These are phyloP conservation scores for Gymnocypris eckloni DNA, from an alignment of 2,797 vertebrate genomes.

Conservation along the genomic window DNA sequence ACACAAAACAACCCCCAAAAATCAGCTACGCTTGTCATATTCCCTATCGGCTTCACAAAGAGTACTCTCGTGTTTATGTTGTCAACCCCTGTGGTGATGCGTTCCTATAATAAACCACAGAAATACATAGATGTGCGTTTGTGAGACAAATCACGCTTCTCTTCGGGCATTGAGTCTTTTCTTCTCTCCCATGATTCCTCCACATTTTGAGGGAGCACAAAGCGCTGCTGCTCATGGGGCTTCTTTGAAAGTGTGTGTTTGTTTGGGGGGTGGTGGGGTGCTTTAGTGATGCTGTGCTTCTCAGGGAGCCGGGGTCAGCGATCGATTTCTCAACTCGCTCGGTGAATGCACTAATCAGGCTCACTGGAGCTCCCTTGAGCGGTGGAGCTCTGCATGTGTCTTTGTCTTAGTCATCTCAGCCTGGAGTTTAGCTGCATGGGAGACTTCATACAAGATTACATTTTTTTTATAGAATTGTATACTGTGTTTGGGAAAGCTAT, in stretches of 20 bases:
- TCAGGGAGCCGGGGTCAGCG: conserved; percentile 42
- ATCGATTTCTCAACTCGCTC: conserved; percentile 52
- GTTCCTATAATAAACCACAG: conserved; percentile 21
- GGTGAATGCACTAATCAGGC: conserved; percentile 56
- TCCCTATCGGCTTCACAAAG: conserved; percentile 20
- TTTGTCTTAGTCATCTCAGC: conserved; percentile 22
- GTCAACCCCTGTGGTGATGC: conserved; percentile 23
- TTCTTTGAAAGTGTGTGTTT: conserved; percentile 47
- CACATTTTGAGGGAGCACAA: conserved; percentile 32
- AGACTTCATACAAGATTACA: conserved; percentile 41
- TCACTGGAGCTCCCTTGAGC: conserved; percentile 43
- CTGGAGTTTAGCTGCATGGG: conserved; percentile 47
- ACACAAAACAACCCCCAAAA: not conserved
- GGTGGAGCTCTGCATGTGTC: conserved; percentile 32
- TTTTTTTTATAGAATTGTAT: conserved; percentile 38
- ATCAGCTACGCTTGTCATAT: conserved; percentile 1
- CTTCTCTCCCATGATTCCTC: conserved; percentile 45
- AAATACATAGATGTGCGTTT: conserved; percentile 44
- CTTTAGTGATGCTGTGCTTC: conserved; percentile 43
- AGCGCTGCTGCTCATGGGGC: conserved; percentile 27
- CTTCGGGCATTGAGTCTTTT: conserved; percentile 38
- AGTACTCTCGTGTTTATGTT: conserved; percentile 6
- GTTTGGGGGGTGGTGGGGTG: conserved; percentile 25
- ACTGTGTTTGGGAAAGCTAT: conserved; percentile 5
- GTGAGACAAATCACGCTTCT: conserved; percentile 29